A percentile compares a stretch with the other conserved stretches of the same genome.
These are phyloP conservation scores for Dendrolimus pini DNA, from an alignment of 2,888 invertebrate genomes.

Conservation along the genomic window DNA sequence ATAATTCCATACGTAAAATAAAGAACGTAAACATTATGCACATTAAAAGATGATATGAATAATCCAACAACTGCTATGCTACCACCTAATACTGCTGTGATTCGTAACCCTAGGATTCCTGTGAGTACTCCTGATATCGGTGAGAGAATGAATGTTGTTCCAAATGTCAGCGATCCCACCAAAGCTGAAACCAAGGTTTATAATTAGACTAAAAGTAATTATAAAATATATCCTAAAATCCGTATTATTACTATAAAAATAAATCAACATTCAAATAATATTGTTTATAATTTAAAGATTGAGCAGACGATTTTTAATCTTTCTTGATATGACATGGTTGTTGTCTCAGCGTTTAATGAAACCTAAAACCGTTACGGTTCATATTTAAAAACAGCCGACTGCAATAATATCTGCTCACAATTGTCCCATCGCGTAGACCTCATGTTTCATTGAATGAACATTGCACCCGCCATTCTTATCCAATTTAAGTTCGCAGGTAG, in stretches of 20 bases:
- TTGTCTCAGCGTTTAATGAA: too few relatives aligned
- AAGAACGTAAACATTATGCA: conserved; percentile 80
- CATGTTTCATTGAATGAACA: too few relatives aligned
- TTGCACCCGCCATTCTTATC: too few relatives aligned
- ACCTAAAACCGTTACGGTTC: too few relatives aligned
- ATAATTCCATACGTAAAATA: conserved; percentile 93
- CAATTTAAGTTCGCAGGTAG: too few relatives aligned
- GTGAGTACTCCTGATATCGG: conserved; percentile 92
- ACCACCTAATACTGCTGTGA: conserved; percentile 90
- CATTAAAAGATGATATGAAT: conserved; percentile 86
- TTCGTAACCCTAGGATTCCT: conserved; percentile 88
- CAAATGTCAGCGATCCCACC: conserved; percentile 91
- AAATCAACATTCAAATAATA: not conserved
- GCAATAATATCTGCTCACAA: too few relatives aligned
- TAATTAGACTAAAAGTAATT: too few relatives aligned
- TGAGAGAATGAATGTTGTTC: conserved; percentile 92
- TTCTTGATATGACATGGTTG: too few relatives aligned
- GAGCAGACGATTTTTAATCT: too few relatives aligned
- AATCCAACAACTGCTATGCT: conserved; percentile 86
- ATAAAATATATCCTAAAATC: too few relatives aligned
- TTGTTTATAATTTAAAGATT: not conserved
- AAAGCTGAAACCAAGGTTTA: conserved; percentile 81
- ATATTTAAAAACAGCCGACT: too few relatives aligned
- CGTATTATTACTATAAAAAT: not conserved
- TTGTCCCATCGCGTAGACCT: conserved; percentile 6